These are phyloP conservation scores for Habropoda laboriosa DNA, from an alignment of 1,140 invertebrate species.

Conservation along the genomic window DNA sequence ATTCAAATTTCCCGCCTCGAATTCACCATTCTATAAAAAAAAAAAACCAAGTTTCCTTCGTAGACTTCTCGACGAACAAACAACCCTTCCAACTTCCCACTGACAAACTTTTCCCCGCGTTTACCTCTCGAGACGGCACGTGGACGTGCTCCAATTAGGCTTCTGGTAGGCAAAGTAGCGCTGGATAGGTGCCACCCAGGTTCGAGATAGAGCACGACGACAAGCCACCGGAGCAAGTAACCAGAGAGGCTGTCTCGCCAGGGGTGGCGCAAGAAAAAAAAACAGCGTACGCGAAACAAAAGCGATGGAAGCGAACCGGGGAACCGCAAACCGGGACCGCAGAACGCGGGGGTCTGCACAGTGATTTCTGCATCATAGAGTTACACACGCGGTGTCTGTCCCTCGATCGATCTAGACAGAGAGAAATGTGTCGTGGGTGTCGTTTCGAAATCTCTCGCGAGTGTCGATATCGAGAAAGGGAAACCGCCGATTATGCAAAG, in stretches of 20 bases:
- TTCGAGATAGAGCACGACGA: slow-evolving; percentile 31
- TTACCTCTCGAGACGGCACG: slow-evolving; percentile 21
- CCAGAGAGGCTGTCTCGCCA: slow-evolving; percentile 8
- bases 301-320: background rate
- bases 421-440: background rate
- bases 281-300: background rate
- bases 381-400: slow-evolving; percentile 19
- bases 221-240: slow-evolving; percentile 43
- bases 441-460: slow-evolving; percentile 10
- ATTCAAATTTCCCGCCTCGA: too few relatives aligned
- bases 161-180: background rate
- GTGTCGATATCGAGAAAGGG: background rate
- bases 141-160: slow-evolving; percentile 28
- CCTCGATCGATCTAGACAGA: background rate
- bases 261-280: background rate
- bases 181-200: background rate
- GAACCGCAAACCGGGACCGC: slow-evolving; percentile 39
- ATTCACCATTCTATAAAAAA: too few relatives aligned
- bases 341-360: background rate
- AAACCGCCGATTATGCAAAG: slow-evolving; percentile 38
- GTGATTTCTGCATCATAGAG: slow-evolving; percentile 29
- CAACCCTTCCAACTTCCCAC: background rate
- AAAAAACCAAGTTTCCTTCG: too few relatives aligned
- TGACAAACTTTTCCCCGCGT: background rate
- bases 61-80: background rate